Conservation (phyloP, 2,113 vertebrate genomes). For the Chaenogobius annularis region DNA sequence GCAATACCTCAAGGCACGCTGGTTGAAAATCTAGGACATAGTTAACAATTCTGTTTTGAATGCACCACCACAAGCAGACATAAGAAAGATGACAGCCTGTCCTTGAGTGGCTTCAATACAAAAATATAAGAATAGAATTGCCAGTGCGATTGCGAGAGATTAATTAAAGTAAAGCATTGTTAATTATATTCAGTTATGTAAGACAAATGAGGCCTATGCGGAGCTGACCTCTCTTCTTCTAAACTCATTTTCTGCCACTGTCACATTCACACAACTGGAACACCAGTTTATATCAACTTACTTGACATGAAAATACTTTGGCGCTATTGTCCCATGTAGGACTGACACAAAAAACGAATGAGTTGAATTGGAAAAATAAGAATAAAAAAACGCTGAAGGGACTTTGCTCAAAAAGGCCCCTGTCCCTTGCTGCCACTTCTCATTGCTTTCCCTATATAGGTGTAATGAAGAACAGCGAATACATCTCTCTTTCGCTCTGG, state of each 20-base stretch:
- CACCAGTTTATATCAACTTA: conserved; percentile 11
- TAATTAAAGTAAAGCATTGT: conserved; percentile 65
- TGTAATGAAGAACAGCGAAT: conserved; percentile 69
- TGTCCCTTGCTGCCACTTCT: conserved; percentile 55
- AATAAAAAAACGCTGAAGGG: conserved; percentile 9
- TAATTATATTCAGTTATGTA: conserved; percentile 65
- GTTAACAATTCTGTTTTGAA: background rate
- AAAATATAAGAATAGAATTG: conserved; percentile 55
- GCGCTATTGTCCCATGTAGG: background rate
- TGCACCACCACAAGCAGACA: background rate
- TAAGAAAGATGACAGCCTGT: conserved; percentile 10
- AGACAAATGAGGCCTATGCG: conserved; percentile 58
- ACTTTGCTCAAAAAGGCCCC: conserved; percentile 36
- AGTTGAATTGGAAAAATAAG: background rate
- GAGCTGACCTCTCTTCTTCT: conserved; percentile 38
- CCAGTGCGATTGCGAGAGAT: conserved; percentile 52
- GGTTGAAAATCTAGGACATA: background rate
- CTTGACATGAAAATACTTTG: background rate
- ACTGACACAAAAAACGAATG: background rate
- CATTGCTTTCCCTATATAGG: conserved; percentile 65
- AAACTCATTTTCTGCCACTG: conserved; percentile 9
- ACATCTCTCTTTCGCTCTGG: conserved; percentile 40
- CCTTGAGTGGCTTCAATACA: conserved; percentile 48
- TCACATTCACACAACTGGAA: conserved; percentile 10
- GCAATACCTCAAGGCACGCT: too few species aligned